Conservation (phyloP, 92 coral and sea anemone species). For the Meandrina meandrites region DNA sequence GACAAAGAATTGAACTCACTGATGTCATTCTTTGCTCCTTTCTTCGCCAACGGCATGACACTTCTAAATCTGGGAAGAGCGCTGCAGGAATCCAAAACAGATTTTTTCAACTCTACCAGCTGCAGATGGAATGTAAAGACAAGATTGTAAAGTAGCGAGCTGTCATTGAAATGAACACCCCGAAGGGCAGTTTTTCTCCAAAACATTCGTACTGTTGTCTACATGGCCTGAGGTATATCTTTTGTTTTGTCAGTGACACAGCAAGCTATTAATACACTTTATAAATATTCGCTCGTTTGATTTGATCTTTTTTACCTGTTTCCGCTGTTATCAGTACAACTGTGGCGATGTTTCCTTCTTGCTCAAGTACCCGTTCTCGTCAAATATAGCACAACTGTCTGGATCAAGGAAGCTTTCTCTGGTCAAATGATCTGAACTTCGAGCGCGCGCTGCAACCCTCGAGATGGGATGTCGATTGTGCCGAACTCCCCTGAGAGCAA, state of each 20-base stretch:
- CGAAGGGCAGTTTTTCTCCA: neutral
- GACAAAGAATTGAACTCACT: constrained; percentile 46
- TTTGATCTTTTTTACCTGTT: constrained; percentile 28
- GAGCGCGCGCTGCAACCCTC: neutral
- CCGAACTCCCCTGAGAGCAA: constrained; percentile 34
- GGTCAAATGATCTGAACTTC: neutral
- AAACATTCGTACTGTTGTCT: neutral
- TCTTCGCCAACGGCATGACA: constrained; percentile 64
- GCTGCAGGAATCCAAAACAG: constrained; percentile 33
- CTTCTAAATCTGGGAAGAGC: neutral
- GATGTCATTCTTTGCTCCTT: constrained; percentile 73
- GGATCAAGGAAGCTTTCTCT: neutral
- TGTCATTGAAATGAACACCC: neutral
- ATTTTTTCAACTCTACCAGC: constrained; percentile 18
- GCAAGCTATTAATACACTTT: constrained; percentile 24
- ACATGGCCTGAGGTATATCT: constrained; percentile 7
- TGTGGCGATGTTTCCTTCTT: constrained; percentile 18
- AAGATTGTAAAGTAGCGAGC: neutral
- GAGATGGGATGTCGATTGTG: neutral
- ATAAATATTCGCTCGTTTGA: constrained; percentile 30
- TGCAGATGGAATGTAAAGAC: constrained; percentile 16
- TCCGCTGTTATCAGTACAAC: constrained; percentile 4
- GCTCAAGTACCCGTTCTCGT: constrained; percentile 11
- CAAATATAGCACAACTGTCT: constrained; percentile 5
- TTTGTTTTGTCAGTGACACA: constrained; percentile 13